A percentile compares a stretch with the other conserved stretches of the same genome.
Evolutionary conservation across 1,140 invertebrate species (phyloP).

Genomic region (Macrobrachium rosenbergii): DNA sequence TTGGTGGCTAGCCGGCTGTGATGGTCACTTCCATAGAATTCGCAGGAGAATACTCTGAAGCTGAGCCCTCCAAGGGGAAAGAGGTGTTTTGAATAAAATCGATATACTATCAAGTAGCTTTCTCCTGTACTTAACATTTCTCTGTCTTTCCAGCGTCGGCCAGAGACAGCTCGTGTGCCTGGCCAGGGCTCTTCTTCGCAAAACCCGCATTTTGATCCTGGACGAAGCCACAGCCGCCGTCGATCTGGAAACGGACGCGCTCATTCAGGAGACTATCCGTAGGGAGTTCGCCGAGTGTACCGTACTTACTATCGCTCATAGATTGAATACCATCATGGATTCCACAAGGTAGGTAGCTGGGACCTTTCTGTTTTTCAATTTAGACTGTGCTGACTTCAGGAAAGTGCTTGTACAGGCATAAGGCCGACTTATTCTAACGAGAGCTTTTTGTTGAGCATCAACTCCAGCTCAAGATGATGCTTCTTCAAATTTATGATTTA

Average conservation of each 20-base stretch:
- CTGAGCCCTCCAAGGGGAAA: no score
- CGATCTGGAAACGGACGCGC: conserved; percentile 92
- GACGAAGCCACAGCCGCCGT: conserved; percentile 96
- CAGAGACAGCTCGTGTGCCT: conserved; percentile 90
- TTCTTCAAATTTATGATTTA: no score
- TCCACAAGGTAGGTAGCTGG: conserved; percentile 77
- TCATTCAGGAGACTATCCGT: conserved; percentile 90
- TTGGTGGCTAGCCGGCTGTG: not conserved
- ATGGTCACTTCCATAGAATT: not conserved
- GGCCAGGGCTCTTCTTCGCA: conserved; percentile 87
- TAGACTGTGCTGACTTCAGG: not conserved
- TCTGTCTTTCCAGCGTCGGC: conserved; percentile 74
- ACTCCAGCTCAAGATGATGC: no score
- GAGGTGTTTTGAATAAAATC: no score
- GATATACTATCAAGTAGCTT: no score
- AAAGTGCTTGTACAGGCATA: not conserved
- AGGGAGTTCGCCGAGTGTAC: conserved; percentile 90
- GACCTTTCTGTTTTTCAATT: not conserved
- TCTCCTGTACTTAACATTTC: no score
- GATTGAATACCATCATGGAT: conserved; percentile 95
- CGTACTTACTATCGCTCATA: conserved; percentile 94
- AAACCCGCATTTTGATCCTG: conserved; percentile 90
- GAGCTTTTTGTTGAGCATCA: no score
- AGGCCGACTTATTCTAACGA: not conserved
- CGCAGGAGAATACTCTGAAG: no score